Evolutionary conservation across 2,113 vertebrate genomes (phyloP).

Genomic region (Taxidea taxus): DNA sequence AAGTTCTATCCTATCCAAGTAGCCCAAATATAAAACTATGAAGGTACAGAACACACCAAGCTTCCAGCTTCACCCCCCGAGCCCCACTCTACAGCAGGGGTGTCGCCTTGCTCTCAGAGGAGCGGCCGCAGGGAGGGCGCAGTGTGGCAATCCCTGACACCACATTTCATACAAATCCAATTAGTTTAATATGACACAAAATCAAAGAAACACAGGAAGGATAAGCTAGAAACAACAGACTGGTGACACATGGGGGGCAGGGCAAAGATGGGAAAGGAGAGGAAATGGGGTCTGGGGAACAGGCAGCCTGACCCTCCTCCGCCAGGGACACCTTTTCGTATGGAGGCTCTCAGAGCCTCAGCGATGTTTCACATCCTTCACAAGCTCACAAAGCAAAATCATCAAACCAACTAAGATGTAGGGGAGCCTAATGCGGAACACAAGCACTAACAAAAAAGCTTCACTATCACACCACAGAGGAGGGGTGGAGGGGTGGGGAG

Average conservation of each 20-base stretch:
- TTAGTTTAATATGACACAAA: not conserved
- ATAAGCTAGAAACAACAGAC: not conserved
- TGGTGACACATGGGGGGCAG: not conserved
- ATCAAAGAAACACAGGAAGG: constrained; percentile 4
- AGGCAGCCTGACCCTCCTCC: too few relatives aligned
- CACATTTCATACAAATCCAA: not conserved
- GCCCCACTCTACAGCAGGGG: not conserved
- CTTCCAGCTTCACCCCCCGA: not conserved
- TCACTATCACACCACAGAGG: not conserved
- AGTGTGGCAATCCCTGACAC: not conserved
- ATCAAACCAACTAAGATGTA: not conserved
- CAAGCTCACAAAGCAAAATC: not conserved
- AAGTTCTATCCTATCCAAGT: not conserved
- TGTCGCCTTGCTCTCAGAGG: not conserved
- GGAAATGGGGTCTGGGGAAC: not conserved
- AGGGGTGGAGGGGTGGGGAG: too few relatives aligned
- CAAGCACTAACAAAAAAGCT: not conserved
- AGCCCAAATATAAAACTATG: not conserved
- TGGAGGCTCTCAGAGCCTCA: not conserved
- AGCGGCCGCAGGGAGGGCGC: not conserved
- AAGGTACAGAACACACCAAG: not conserved
- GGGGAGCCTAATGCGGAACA: not conserved
- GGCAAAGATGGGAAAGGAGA: not conserved
- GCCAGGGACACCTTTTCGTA: not conserved
- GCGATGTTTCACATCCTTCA: not conserved